Evolutionary conservation across 1,140 invertebrate genomes (phyloP).

Genomic region (Drosophila takahashii): DNA sequence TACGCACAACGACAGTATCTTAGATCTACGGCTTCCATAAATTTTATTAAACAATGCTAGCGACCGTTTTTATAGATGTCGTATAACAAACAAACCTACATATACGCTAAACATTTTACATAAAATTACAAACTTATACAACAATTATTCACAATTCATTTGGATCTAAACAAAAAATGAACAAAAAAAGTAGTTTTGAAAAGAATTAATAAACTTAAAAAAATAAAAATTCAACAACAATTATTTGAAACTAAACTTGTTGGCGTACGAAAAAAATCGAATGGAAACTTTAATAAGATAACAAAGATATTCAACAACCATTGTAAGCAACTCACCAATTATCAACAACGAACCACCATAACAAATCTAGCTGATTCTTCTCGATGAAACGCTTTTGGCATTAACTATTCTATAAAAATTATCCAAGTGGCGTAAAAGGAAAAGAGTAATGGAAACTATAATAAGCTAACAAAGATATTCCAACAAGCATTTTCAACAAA

Average conservation of each 20-base stretch:
- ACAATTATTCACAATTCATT: not conserved
- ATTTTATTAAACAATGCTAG: not conserved
- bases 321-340: not conserved
- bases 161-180: not conserved
- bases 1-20: not conserved
- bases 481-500: not conserved
- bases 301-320: not conserved
- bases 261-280: not conserved
- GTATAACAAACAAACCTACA: not conserved
- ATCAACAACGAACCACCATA: not conserved
- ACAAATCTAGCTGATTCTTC: not conserved
- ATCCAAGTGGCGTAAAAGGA: not conserved
- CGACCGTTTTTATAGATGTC: not conserved
- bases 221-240: not conserved
- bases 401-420: not conserved
- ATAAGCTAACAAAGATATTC: conserved; percentile 5
- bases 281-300: not conserved
- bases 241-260: no score
- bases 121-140: not conserved
- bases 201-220: not conserved
- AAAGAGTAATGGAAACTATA: not conserved
- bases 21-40: conserved; percentile 12
- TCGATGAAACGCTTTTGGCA: not conserved
- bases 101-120: not conserved
- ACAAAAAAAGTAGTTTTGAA: not conserved